Percentiles rank a stretch among this genome's conserved stretches.
phyloP scores from a whole-genome alignment of 2,888 invertebrate genomes.

The Chrysolina americana region DNA sequence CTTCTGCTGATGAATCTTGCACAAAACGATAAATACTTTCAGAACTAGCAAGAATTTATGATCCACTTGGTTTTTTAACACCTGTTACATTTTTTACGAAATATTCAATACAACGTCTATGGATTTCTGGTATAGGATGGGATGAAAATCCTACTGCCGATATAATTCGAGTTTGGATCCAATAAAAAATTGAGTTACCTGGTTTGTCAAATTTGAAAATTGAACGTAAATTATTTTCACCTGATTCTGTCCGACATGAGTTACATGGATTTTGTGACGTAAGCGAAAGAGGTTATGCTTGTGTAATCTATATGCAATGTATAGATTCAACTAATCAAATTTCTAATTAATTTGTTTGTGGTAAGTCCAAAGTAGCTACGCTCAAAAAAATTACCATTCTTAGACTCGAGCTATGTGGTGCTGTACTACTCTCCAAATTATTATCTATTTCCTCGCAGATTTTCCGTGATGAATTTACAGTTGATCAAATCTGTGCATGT shows the following conservation, averaged over 20 bases:
- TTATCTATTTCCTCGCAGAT: slow-evolving; percentile 13
- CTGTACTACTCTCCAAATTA: slow-evolving; percentile 38
- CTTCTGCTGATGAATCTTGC: not conserved
- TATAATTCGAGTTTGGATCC: slow-evolving; percentile 26
- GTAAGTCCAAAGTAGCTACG: slow-evolving; percentile 18
- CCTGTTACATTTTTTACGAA: slow-evolving; percentile 2
- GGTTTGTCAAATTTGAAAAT: too few species aligned
- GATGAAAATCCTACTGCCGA: slow-evolving; percentile 22
- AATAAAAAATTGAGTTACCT: too few species aligned
- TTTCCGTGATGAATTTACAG: slow-evolving; percentile 16
- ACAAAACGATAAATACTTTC: slow-evolving; percentile 10
- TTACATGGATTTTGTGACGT: slow-evolving; percentile 44
- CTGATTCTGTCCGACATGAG: too few species aligned
- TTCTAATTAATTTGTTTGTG: slow-evolving; percentile 31
- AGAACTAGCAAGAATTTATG: slow-evolving; percentile 12
- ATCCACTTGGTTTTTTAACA: slow-evolving; percentile 9
- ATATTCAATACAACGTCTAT: too few species aligned
- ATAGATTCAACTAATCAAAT: slow-evolving; percentile 30
- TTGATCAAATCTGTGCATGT: slow-evolving; percentile 32
- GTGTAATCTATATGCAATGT: slow-evolving; percentile 43
- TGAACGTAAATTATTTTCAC: too few species aligned
- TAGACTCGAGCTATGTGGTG: slow-evolving; percentile 45
- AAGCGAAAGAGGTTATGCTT: slow-evolving; percentile 38
- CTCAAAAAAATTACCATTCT: slow-evolving; percentile 43
- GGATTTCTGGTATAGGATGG: too few species aligned